A percentile compares a stretch with the other conserved stretches of the same genome.
Conservation (phyloP, 1,140 invertebrate species). For the Drosophila baimaii region DNA sequence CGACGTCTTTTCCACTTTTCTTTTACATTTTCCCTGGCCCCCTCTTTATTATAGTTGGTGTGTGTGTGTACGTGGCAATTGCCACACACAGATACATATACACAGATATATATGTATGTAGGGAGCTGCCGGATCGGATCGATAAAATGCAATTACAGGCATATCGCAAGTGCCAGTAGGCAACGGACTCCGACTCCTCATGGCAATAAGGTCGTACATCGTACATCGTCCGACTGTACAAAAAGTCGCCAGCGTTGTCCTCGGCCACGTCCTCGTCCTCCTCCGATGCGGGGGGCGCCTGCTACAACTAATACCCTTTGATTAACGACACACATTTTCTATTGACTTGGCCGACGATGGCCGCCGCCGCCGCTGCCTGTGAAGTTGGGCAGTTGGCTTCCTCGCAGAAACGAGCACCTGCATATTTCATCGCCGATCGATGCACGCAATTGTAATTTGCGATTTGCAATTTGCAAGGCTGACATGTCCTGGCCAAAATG, state of each 20-base stretch:
- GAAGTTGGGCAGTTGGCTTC: slow-evolving; percentile 74
- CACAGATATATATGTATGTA: background rate
- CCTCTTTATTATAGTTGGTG: slow-evolving; percentile 75
- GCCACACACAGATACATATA: slow-evolving; percentile 41
- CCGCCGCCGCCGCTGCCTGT: slow-evolving; percentile 40
- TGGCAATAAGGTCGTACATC: slow-evolving; percentile 79
- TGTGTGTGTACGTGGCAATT: slow-evolving; percentile 67
- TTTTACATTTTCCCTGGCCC: slow-evolving; percentile 33
- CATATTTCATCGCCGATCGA: slow-evolving; percentile 80
- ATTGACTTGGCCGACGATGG: slow-evolving; percentile 60
- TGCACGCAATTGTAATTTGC: slow-evolving; percentile 73
- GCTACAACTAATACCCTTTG: slow-evolving; percentile 82
- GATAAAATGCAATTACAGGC: slow-evolving; percentile 83
- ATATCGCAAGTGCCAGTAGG: slow-evolving; percentile 81
- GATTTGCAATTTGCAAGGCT: slow-evolving; percentile 77
- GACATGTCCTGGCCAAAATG: slow-evolving; percentile 61
- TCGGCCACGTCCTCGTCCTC: slow-evolving; percentile 3
- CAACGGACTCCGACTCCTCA: slow-evolving; percentile 62
- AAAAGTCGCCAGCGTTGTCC: slow-evolving; percentile 62
- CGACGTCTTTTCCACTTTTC: slow-evolving; percentile 72
- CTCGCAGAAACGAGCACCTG: slow-evolving; percentile 50
- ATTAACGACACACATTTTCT: slow-evolving; percentile 83
- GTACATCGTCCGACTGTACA: slow-evolving; percentile 73
- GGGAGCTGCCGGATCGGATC: slow-evolving; percentile 67
- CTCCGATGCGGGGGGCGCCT: slow-evolving; percentile 58